A percentile compares a stretch with the other conserved stretches of the same genome.
Conservation (phyloP, 2,113 vertebrate genomes). For the Seriola dumerili region DNA sequence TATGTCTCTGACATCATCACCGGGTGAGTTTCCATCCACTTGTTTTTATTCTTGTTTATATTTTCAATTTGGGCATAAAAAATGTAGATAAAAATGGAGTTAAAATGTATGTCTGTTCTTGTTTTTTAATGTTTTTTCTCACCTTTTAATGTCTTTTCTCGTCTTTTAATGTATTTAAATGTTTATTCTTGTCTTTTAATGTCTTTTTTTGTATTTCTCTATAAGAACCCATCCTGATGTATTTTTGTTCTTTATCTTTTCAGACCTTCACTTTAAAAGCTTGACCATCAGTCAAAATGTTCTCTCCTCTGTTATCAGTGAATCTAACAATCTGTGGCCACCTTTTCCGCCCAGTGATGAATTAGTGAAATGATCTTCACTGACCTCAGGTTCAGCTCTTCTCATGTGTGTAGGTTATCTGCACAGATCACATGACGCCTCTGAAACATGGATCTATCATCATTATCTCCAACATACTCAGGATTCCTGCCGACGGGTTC, state of each 20-base stretch:
- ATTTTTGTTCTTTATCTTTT: slow-evolving; percentile 6
- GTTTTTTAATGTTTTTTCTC: too few species aligned
- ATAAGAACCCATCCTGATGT: too few species aligned
- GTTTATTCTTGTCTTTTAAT: too few species aligned
- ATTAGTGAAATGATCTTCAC: slow-evolving; percentile 11
- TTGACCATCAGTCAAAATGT: slow-evolving; percentile 21
- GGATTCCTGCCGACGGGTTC: neutral
- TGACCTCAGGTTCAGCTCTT: slow-evolving; percentile 58
- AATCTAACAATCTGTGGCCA: neutral
- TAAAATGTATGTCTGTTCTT: too few species aligned
- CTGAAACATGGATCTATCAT: neutral
- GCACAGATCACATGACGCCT: slow-evolving; percentile 52
- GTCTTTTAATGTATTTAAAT: too few species aligned
- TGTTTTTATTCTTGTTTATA: too few species aligned
- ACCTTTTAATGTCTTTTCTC: too few species aligned
- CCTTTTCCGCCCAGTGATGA: slow-evolving; percentile 41
- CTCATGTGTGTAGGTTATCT: slow-evolving; percentile 40
- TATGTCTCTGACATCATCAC: too few species aligned
- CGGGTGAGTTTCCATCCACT: too few species aligned
- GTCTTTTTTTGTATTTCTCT: too few species aligned
- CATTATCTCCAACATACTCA: neutral
- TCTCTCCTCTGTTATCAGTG: slow-evolving; percentile 4
- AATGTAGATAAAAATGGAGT: too few species aligned
- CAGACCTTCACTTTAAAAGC: slow-evolving; percentile 9
- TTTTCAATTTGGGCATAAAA: too few species aligned